Percentiles rank a stretch among this genome's conserved stretches.
phyloP scores from a whole-genome alignment of 2,888 invertebrate genomes.

The Pandemis corylana region DNA sequence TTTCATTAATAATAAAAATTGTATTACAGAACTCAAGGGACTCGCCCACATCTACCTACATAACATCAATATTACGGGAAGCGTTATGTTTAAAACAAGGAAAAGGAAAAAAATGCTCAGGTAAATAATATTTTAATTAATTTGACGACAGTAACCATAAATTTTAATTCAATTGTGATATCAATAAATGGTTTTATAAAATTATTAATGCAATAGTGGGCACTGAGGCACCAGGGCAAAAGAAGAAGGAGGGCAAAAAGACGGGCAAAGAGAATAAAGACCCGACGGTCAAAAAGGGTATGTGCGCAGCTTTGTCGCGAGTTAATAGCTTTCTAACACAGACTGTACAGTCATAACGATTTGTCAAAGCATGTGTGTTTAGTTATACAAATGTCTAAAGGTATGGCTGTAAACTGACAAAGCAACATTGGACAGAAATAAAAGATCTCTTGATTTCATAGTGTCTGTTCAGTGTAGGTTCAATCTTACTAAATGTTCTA shows the following conservation, averaged over 20 bases:
- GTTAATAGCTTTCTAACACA: constrained; percentile 42
- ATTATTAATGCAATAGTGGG: constrained; percentile 59
- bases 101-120: constrained; percentile 80
- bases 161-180: not conserved
- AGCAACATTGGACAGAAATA: not conserved
- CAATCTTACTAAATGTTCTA: too few relatives aligned
- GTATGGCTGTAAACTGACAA: not conserved
- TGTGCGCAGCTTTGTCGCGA: constrained; percentile 51
- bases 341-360: constrained; percentile 30
- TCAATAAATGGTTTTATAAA: constrained; percentile 5
- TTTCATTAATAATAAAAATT: constrained; percentile 24
- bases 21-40: constrained; percentile 83
- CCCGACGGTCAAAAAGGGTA: constrained; percentile 75
- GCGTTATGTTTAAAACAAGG: constrained; percentile 84
- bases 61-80: constrained; percentile 85
- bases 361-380: constrained; percentile 26
- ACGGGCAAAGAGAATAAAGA: constrained; percentile 75
- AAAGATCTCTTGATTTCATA: not conserved
- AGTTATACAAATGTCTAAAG: not conserved
- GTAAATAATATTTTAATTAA: constrained; percentile 51
- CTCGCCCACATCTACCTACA: constrained; percentile 79
- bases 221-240: constrained; percentile 60
- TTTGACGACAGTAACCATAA: constrained; percentile 4
- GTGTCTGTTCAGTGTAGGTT: too few relatives aligned
- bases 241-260: constrained; percentile 75